Evolutionary conservation across 2,888 invertebrate species (phyloP).

Genomic region (Nipponacmea schrenckii): DNA sequence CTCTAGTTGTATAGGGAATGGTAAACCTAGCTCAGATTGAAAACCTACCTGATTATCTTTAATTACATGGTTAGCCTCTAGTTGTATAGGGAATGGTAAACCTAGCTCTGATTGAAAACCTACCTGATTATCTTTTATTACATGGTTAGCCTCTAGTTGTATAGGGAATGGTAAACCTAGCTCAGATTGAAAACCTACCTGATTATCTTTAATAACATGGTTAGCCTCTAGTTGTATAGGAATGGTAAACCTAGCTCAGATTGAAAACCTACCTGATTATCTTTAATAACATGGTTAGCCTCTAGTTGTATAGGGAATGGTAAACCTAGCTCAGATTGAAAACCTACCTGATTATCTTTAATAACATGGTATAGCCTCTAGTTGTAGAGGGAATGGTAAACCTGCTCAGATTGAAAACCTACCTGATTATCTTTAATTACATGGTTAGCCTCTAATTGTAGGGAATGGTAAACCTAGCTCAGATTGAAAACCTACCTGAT

Average conservation of each 20-base stretch:
- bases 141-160: conserved; percentile 77
- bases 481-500: conserved; percentile 73
- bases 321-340: conserved; percentile 79
- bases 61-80: conserved; percentile 80
- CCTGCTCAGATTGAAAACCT: conserved; percentile 77
- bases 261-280: conserved; percentile 72
- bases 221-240: conserved; percentile 75
- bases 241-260: conserved; percentile 79
- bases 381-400: conserved; percentile 74
- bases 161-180: conserved; percentile 76
- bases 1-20: conserved; percentile 76
- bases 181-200: conserved; percentile 76
- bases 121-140: conserved; percentile 72
- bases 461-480: conserved; percentile 79
- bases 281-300: conserved; percentile 77
- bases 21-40: conserved; percentile 78
- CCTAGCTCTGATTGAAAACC: conserved; percentile 79
- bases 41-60: conserved; percentile 70
- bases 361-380: conserved; percentile 81
- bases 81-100: conserved; percentile 74
- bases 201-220: conserved; percentile 75
- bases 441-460: conserved; percentile 76
- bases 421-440: conserved; percentile 73
- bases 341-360: conserved; percentile 67
- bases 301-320: conserved; percentile 76